These are phyloP conservation scores for Anabacerthia variegaticeps DNA, from an alignment of 2,797 vertebrate species.

Conservation along the genomic window DNA sequence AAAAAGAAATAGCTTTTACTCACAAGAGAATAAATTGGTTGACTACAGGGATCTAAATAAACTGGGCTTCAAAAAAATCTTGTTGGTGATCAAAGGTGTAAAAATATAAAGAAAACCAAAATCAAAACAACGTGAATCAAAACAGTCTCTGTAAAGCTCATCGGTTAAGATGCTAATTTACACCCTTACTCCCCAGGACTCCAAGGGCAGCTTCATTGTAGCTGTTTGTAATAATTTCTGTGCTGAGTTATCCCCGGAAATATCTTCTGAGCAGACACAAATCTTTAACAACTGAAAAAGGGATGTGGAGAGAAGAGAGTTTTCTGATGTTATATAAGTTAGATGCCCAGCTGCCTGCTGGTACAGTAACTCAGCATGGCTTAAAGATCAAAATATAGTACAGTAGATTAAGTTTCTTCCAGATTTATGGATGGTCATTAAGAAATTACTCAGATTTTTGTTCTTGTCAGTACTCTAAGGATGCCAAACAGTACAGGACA, in stretches of 20 bases:
- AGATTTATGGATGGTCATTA: background rate
- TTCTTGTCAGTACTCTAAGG: background rate
- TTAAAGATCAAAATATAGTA: background rate
- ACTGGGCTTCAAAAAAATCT: background rate
- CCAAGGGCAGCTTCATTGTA: background rate
- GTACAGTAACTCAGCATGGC: background rate
- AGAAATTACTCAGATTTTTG: background rate
- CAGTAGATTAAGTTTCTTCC: background rate
- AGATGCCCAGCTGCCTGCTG: background rate
- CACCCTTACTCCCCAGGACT: background rate
- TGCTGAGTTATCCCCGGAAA: background rate
- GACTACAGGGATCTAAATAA: background rate
- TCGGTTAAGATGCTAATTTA: background rate
- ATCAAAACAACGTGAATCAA: background rate
- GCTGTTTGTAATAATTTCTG: background rate
- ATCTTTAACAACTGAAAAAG: background rate
- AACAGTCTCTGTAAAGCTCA: background rate
- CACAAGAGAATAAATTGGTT: background rate
- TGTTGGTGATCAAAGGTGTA: background rate
- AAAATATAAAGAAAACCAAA: background rate
- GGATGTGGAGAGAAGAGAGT: background rate
- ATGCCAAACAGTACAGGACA: background rate
- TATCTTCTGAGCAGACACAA: background rate
- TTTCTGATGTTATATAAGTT: background rate
- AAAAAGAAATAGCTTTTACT: background rate